Evolutionary conservation across 1,140 invertebrate species (phyloP).

Genomic region (Periplaneta americana): DNA sequence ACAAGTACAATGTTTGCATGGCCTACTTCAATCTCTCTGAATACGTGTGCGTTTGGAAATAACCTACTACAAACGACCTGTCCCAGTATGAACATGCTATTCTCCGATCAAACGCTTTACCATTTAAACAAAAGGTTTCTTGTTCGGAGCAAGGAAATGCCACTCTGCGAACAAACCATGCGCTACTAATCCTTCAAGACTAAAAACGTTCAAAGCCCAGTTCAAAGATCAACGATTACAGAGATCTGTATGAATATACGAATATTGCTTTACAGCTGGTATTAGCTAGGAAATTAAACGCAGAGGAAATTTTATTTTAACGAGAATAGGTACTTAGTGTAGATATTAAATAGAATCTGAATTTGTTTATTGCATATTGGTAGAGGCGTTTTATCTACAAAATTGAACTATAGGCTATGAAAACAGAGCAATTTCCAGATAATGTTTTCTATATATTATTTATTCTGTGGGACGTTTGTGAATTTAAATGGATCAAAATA

Average conservation of each 20-base stretch:
- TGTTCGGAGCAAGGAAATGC: not conserved
- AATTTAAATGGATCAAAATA: too few species aligned
- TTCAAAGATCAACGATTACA: not conserved
- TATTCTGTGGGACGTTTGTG: too few species aligned
- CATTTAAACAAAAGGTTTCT: not conserved
- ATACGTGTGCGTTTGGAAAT: not conserved
- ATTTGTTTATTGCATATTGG: too few species aligned
- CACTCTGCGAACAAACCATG: not conserved
- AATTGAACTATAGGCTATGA: too few species aligned
- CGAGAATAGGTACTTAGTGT: too few species aligned
- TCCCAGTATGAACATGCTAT: not conserved
- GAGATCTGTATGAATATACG: too few species aligned
- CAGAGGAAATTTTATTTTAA: too few species aligned
- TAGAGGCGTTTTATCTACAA: too few species aligned
- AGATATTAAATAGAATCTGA: not conserved
- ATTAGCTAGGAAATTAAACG: too few species aligned
- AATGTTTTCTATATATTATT: too few species aligned
- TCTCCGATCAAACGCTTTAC: not conserved
- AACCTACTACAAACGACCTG: not conserved
- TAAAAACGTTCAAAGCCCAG: not conserved
- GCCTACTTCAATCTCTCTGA: not conserved
- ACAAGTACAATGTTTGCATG: not conserved
- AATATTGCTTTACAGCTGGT: too few species aligned
- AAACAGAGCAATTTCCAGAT: too few species aligned
- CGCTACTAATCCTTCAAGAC: not conserved